Evolutionary conservation across 2,797 vertebrate genomes (phyloP), one percentile per base, ranked within the genome.

Genomic region (Micromesistius poutassou): DNA sequence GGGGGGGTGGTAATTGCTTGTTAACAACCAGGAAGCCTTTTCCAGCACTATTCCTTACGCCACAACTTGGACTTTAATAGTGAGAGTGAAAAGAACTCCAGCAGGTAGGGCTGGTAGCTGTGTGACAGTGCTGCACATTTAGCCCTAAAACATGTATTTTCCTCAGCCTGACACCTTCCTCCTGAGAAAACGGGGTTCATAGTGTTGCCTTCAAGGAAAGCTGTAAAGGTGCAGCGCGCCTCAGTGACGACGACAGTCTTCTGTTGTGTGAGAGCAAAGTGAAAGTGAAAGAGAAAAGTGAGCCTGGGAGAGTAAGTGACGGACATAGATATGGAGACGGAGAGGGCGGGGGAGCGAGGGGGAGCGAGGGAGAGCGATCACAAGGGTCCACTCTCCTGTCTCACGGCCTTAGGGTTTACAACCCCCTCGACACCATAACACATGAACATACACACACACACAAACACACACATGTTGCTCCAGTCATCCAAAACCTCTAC

Each of bases 1-100:
- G 36, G 36, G 36, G 36, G 36, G 85, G 87, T 84, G 86, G 87
- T 93, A 92, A 93, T 92, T 92, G 88, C 89, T 91, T 91, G 89
- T 92, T 92, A 91, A 93, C 89, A 89, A 87, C 73, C 78, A 81
- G 83, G 77, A 85, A 82, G 80, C 86, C 80, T 85, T 83, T 82
- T 81, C 78, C 82, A 84, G 13, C 79, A 81, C 82, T 82, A 66
- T 79, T 80, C 87, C 80, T 80, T 84, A 50, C 78, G 83, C 77
- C 84, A 89, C 73, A 86, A 85, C 83, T 84, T 80, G 78, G 81
- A 89, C 83, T 90, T 83, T 78, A 87, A 87, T 80, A 77, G 81
- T 80, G 2, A 86, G 84, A 85, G 78, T 81, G 77, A 78, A 81
- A 72, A 85, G 40, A 73, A 77, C 72, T 33, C 14, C 83, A 82